These are phyloP conservation scores for Aleiodes testaceus DNA, from an alignment of 2,888 invertebrate species.

Conservation along the genomic window DNA sequence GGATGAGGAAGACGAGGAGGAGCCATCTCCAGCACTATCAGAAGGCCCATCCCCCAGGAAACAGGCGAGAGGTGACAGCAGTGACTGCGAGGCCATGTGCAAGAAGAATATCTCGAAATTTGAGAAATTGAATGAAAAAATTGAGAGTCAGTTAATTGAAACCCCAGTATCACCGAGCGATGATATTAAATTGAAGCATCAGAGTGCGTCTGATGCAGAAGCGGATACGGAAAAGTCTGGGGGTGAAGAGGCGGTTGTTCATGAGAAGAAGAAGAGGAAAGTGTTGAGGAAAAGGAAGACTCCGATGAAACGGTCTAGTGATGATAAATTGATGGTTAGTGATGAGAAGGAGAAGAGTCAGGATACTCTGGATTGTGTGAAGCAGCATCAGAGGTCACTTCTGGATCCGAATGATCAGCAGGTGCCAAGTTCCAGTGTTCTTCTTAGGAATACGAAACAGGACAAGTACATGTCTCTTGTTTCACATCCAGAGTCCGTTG, in stretches of 20 bases:
- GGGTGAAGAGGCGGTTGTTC: constrained; percentile 75
- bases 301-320: constrained; percentile 68
- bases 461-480: constrained; percentile 53
- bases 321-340: constrained; percentile 46
- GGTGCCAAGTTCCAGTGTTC: constrained; percentile 60
- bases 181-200: constrained; percentile 47
- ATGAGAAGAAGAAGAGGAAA: constrained; percentile 77
- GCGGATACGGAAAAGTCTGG: constrained; percentile 74
- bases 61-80: constrained; percentile 74
- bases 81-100: constrained; percentile 71
- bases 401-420: constrained; percentile 65
- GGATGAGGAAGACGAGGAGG: constrained; percentile 68
- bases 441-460: constrained; percentile 58
- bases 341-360: constrained; percentile 56
- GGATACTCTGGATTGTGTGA: constrained; percentile 65
- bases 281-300: constrained; percentile 80
- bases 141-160: constrained; percentile 51
- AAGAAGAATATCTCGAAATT: constrained; percentile 46
- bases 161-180: constrained; percentile 46
- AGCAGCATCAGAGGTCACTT: constrained; percentile 62
- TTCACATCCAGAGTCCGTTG: constrained; percentile 63
- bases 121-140: constrained; percentile 62
- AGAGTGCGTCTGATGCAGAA: constrained; percentile 70
- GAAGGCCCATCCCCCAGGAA: constrained; percentile 79
- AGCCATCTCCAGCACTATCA: constrained; percentile 68